A percentile compares a stretch with the other conserved stretches of the same genome.
These are phyloP conservation scores for Cynaeus angustus DNA, from an alignment of 2,888 invertebrate genomes.

Conservation along the genomic window DNA sequence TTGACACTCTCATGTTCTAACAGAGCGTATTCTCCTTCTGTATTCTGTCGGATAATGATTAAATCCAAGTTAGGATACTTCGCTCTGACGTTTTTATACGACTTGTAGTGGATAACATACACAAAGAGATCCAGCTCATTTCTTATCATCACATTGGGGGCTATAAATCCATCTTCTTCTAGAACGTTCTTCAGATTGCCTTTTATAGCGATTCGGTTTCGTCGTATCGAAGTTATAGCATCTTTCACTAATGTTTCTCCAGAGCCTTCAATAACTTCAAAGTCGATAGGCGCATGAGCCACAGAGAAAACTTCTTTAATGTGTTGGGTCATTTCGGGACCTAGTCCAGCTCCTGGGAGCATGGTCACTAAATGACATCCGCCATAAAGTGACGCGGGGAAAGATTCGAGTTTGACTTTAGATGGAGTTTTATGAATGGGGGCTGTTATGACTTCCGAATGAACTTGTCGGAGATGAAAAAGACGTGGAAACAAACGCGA, in stretches of 20 bases:
- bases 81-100: conserved; percentile 71
- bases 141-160: conserved; percentile 73
- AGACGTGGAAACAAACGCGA: conserved; percentile 1
- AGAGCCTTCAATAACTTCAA: conserved; percentile 56
- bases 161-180: conserved; percentile 27
- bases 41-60: conserved; percentile 76
- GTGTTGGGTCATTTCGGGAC: conserved; percentile 59
- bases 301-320: conserved; percentile 57
- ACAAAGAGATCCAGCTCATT: conserved; percentile 74
- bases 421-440: conserved; percentile 21
- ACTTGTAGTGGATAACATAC: conserved; percentile 74
- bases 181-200: conserved; percentile 73
- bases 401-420: conserved; percentile 16
- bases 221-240: conserved; percentile 58
- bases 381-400: conserved; percentile 54
- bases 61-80: conserved; percentile 72
- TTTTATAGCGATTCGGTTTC: conserved; percentile 60
- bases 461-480: not conserved
- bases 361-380: conserved; percentile 60
- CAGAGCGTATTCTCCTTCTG: conserved; percentile 77
- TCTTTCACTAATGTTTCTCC: conserved; percentile 53
- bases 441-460: not conserved
- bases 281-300: conserved; percentile 61
- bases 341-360: conserved; percentile 60
- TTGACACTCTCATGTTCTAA: conserved; percentile 76